Conservation (phyloP, 2,888 invertebrate genomes). For the Brachylomia viminalis region DNA sequence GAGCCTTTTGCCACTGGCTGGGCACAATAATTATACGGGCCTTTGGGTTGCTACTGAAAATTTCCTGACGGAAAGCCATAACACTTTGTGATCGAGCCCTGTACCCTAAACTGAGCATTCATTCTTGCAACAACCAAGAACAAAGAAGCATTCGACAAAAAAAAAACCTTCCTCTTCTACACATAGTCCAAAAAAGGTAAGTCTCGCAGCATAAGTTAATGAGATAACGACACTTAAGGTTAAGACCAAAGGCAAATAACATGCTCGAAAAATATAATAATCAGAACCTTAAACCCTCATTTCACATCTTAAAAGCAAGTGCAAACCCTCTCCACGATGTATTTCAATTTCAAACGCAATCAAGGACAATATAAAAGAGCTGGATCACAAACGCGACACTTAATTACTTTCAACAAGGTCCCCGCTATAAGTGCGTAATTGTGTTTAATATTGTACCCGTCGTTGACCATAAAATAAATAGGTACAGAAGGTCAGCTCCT, state of each 20-base stretch:
- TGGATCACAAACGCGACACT: slow-evolving; percentile 46
- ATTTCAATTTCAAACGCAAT: slow-evolving; percentile 56
- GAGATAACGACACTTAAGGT: slow-evolving; percentile 16
- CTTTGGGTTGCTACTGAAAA: neutral
- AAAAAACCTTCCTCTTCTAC: neutral
- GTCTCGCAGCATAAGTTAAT: neutral
- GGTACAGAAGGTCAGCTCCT: neutral
- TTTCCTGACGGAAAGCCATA: neutral
- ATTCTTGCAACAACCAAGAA: neutral
- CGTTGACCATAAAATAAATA: neutral
- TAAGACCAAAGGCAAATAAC: neutral
- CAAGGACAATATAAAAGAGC: slow-evolving; percentile 52
- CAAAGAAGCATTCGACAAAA: neutral
- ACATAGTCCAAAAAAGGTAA: slow-evolving; percentile 2
- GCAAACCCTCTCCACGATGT: slow-evolving; percentile 38
- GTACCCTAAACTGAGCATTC: neutral
- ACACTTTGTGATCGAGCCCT: neutral
- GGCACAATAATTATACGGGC: neutral
- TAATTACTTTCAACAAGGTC: slow-evolving; percentile 61
- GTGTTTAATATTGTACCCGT: slow-evolving; percentile 51
- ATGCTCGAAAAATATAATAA: slow-evolving; percentile 16
- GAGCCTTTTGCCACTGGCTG: too few species aligned
- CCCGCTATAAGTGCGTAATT: slow-evolving; percentile 48
- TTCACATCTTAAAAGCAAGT: slow-evolving; percentile 30
- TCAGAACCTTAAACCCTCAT: neutral